Base-by-base conservation (phyloP, 2,113 vertebrate species). In the Gnathonemus longibarbis region DNA sequence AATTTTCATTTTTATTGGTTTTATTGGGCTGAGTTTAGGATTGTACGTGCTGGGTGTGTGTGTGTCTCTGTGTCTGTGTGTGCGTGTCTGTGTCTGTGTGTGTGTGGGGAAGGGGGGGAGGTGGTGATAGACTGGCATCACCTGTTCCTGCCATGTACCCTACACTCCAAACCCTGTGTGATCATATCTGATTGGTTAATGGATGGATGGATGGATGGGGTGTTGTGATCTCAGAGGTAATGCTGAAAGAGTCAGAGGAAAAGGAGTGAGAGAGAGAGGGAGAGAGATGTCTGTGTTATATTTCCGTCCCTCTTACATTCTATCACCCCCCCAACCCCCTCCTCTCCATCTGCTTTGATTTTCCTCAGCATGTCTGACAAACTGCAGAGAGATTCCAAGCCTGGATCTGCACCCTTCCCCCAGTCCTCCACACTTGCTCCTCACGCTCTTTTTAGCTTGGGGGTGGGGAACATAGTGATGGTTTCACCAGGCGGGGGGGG, bases 341-440 rank as follows among this genome's bases (percentile, higher is more conserved):
- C 91, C 91, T 84, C 93, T 90, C 95, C 96, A 96, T 96, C 95
- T 96, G 96, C 94, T 96, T 96, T 94, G 94, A 95, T 94, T 96
- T 96, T 95, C 92, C 94, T 92, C 92, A 56, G 92, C 93, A 94
- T 94, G 93, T 94, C 94, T 95, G 95, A 96, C 95, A 95, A 96
- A 96, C 94, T 94, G 95, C 85, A 52, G 93, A 95, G 93, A 95
- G 94, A 95, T 96, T 95, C 95, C 94, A 94, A 94, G 94, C 94
- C 94, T 93, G 92, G 94, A 94, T 95, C 86, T 90, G 92, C 91
- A 90, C 91, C 93, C 94, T 93, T 91, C 93, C 94, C 94, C 94
- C 93, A 92, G 91, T 89, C 87, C 91, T 92, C 93, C 19, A n/a
- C 49, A 21, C 19, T 21, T 15, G 31, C 48, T 86, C 88, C 50